A percentile compares a stretch with the other conserved stretches of the same genome.
Evolutionary conservation across 1,140 invertebrate species (phyloP).

Genomic region (Atta cephalotes): DNA sequence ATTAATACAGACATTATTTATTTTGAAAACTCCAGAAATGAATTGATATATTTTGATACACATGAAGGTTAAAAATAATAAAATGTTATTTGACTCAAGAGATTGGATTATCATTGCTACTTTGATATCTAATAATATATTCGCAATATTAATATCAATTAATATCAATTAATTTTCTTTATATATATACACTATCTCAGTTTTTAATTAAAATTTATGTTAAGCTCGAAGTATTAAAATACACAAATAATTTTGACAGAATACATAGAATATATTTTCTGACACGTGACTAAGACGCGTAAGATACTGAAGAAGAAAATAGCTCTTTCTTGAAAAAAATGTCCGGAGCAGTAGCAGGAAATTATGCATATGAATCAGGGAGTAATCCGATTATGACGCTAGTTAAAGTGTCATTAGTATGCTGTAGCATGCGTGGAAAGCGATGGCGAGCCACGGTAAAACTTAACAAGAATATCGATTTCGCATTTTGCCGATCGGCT

Average conservation of each 20-base stretch:
- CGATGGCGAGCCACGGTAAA: conserved; percentile 32
- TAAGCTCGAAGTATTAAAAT: not conserved
- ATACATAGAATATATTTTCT: not conserved
- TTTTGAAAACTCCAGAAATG: too few relatives aligned
- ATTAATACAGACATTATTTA: too few relatives aligned
- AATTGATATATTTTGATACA: too few relatives aligned
- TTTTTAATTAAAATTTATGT: not conserved
- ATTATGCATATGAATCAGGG: conserved; percentile 55
- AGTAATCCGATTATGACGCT: conserved; percentile 48
- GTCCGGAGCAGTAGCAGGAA: conserved; percentile 4
- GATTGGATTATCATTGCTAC: too few relatives aligned
- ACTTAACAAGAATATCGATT: conserved; percentile 61
- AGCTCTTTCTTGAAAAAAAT: not conserved
- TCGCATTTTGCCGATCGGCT: conserved; percentile 54
- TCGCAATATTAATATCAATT: not conserved
- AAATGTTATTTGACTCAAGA: too few relatives aligned
- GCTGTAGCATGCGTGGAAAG: conserved; percentile 56
- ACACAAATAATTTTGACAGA: not conserved
- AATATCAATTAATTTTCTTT: not conserved
- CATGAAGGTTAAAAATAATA: too few relatives aligned
- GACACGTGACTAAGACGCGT: not conserved
- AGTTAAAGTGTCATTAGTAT: conserved; percentile 60
- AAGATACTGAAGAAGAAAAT: not conserved
- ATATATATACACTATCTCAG: not conserved
- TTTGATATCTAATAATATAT: too few relatives aligned